Percentiles rank a stretch among this genome's conserved stretches.
Conservation (phyloP, 2,797 vertebrate species). For the Geotria australis region DNA sequence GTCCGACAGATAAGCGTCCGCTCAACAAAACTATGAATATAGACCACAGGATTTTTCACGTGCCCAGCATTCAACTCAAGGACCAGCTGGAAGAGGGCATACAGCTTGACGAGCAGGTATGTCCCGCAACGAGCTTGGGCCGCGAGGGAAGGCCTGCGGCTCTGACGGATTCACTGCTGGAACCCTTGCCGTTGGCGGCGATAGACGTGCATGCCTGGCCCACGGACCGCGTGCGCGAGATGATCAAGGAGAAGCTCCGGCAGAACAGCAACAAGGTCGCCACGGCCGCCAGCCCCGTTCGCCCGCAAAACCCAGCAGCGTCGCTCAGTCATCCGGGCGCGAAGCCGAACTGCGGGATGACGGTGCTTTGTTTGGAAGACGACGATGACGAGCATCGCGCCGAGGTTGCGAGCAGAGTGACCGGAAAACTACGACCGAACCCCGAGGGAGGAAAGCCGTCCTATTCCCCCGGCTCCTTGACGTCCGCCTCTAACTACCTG, state of each 20-base stretch:
- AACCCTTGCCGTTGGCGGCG: no score
- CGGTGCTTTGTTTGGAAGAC: conserved; percentile 3
- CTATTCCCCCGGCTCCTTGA: conserved; percentile 2
- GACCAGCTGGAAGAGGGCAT: no score
- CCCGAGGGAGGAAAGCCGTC: conserved; percentile 3
- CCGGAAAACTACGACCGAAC: conserved; percentile 4
- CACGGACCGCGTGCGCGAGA: no score
- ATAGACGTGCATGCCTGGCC: no score
- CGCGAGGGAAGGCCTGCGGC: no score
- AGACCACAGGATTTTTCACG: no score
- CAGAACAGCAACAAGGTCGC: conserved; percentile 23
- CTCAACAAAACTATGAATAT: no score
- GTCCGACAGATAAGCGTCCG: no score
- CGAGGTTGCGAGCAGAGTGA: conserved; percentile 1
- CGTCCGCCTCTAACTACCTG: conserved; percentile 1
- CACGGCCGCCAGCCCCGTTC: conserved; percentile 22
- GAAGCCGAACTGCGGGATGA: conserved; percentile 4
- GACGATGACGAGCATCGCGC: conserved; percentile 3
- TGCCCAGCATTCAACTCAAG: no score
- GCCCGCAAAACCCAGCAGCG: conserved; percentile 10
- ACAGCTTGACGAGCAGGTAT: no score
- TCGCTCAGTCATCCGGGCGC: conserved; percentile 6
- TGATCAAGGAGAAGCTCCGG: conserved; percentile 28
- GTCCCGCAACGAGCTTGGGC: no score
- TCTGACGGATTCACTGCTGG: no score